A percentile compares a stretch with the other conserved stretches of the same genome.
These are phyloP conservation scores for Epirrhoe alternata DNA, from an alignment of 2,888 invertebrate species.

Conservation along the genomic window DNA sequence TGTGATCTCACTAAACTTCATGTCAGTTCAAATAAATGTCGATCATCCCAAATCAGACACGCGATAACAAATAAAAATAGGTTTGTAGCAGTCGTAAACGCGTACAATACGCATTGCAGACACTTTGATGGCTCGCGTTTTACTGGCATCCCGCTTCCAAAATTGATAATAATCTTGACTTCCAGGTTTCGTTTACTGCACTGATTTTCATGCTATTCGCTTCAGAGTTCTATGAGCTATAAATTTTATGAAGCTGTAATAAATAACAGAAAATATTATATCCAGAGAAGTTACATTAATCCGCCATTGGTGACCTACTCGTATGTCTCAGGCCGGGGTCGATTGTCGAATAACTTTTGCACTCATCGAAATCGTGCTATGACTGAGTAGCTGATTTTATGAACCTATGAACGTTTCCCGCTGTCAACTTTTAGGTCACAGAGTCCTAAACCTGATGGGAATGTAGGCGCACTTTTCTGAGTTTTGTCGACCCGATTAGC, in stretches of 20 bases:
- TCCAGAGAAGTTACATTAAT: not conserved
- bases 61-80: conserved; percentile 16
- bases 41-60: conserved; percentile 8
- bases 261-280: not conserved
- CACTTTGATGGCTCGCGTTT: conserved; percentile 12
- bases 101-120: conserved; percentile 27
- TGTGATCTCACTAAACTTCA: too few species aligned
- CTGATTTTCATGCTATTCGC: not conserved
- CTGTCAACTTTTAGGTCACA: too few species aligned
- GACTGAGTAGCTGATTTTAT: too few species aligned
- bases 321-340: too few species aligned
- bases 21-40: conserved; percentile 13
- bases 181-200: not conserved
- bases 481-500: too few species aligned
- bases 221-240: not conserved
- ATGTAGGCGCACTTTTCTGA: too few species aligned
- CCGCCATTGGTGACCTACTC: too few species aligned
- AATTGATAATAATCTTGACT: conserved; percentile 12
- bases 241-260: not conserved
- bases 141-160: not conserved
- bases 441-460: too few species aligned
- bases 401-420: too few species aligned
- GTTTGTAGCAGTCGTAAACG: conserved; percentile 22
- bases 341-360: too few species aligned
- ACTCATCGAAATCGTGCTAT: too few species aligned